Evolutionary conservation across 1,140 invertebrate genomes (phyloP), one percentile per base, ranked within the genome.

Genomic region (Musca vetustissima): DNA sequence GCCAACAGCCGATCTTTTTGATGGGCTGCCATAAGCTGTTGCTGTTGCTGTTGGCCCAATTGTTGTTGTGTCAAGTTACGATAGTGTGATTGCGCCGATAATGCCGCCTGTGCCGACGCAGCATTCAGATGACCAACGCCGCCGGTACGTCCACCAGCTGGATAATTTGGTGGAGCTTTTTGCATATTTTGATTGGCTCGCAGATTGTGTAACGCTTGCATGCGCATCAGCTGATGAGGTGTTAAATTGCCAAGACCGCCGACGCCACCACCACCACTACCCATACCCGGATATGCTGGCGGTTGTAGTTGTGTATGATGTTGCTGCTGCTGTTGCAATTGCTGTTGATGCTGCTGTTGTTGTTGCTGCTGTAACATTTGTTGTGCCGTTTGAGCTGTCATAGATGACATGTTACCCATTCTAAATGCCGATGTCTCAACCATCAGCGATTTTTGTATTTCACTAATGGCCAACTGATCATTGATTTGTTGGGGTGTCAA

Each of bases 361-460:
- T 74, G 73, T 36, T 84, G 83, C 55, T 83, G 79, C 49, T 86
- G 81, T 48, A 57, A 57, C 53, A 57, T 57, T 57, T 57, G 53
- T 36, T 61, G 57, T 17, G 57, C 57, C 2, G 72, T 75, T 8
- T 73, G 74, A 32, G 69, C 19, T 67, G 71, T 11, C 43, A 47
- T 70, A 9, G 21, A 28, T 21, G 11, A 17, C 28, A 36, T 67
- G 49, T 17, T 36, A 6, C 53, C 32, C 50, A 43, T 68, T 52
- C 64, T 14, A 73, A 86, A 87, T 43, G 87, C 86, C 73, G 88
- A 89, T 74, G 88, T 87, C 76, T 89, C 91, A 74, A 86, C 90
- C 94, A 97, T 97, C 68, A 98, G 85, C 76, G 92, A 93, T 80
- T 93, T 90, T 75, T 95, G 92, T 76, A 98, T 98, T 11, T 89